Evolutionary conservation across 2,113 vertebrate species (phyloP), one percentile per base, ranked within the genome.

Genomic region (Colius striatus): DNA sequence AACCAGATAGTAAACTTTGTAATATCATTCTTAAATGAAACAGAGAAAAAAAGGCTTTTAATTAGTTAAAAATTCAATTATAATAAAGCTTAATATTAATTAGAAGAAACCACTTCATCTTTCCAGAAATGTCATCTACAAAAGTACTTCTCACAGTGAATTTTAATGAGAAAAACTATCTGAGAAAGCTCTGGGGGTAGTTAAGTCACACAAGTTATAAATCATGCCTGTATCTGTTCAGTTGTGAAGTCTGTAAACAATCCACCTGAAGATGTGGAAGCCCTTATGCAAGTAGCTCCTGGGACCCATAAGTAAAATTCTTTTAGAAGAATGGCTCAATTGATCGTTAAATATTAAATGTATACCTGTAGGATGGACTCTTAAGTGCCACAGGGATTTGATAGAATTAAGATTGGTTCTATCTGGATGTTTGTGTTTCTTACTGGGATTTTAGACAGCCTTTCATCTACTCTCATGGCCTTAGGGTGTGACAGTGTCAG

Each of bases 341-440:
- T 87, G 29, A 29, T 91, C 86, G 48, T 53, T 89, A 68, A 87
- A 92, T 93, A 75, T 94, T 89, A 80, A 74, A 85, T 82, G 45
- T 74, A 67, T 92, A 68, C 66, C 20, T 70, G 66, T 45, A 79
- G 34, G 75, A 63, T 19, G 5, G 47, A 51, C 36, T 92, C n/a
- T 53, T 78, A 66, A 92, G 43, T 60, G 22, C 26, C 58, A n/a
- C 25, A 60, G 58, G 62, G 74, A n/a, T 81, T 60, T 79, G 79
- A 89, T 67, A 94, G 62, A 92, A 88, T 90, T 84, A 68, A 89
- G 92, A 22, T 32, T 47, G 43, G 11, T 43, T 94, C 16, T 65
- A 36, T 91, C 60, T 48, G 27, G 79, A 58, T 47, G 6, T 8
- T 38, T 63, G 11, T 6, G 16, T 38, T 77, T 87, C n/a, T 93